A percentile compares a stretch with the other conserved stretches of the same genome.
These are phyloP conservation scores for Drosophila siamana DNA, from an alignment of 2,888 invertebrate genomes.

Conservation along the genomic window DNA sequence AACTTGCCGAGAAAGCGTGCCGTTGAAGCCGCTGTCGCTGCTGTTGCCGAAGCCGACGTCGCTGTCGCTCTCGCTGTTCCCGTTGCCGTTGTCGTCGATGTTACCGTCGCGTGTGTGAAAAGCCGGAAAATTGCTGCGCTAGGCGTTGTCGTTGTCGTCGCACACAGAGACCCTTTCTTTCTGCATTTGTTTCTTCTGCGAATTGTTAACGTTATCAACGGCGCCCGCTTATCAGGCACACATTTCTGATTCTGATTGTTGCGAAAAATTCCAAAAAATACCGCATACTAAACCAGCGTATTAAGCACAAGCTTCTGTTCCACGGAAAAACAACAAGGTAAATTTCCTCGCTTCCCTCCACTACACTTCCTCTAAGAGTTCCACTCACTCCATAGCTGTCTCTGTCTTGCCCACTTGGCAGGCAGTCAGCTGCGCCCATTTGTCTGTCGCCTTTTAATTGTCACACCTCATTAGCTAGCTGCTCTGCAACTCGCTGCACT, in stretches of 20 bases:
- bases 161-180: conserved; percentile 22
- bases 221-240: conserved; percentile 60
- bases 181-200: conserved; percentile 27
- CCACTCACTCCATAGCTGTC: neutral
- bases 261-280: conserved; percentile 37
- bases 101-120: conserved; percentile 42
- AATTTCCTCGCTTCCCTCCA: neutral
- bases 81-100: conserved; percentile 17
- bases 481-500: conserved; percentile 35
- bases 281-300: conserved; percentile 31
- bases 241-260: conserved; percentile 48
- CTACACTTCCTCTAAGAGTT: neutral
- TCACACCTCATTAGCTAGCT: conserved; percentile 71
- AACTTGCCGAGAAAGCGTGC: conserved; percentile 72
- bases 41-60: conserved; percentile 36
- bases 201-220: conserved; percentile 43
- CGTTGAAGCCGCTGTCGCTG: conserved; percentile 29
- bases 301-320: conserved; percentile 21
- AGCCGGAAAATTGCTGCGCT: conserved; percentile 69
- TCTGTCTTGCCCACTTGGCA: conserved; percentile 3
- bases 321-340: conserved; percentile 39
- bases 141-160: conserved; percentile 52
- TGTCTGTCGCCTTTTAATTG: conserved; percentile 58
- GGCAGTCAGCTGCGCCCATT: conserved; percentile 43
- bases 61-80: too few species aligned